Conservation (phyloP, 2,888 invertebrate species). For the Stictocephala bisonia region DNA sequence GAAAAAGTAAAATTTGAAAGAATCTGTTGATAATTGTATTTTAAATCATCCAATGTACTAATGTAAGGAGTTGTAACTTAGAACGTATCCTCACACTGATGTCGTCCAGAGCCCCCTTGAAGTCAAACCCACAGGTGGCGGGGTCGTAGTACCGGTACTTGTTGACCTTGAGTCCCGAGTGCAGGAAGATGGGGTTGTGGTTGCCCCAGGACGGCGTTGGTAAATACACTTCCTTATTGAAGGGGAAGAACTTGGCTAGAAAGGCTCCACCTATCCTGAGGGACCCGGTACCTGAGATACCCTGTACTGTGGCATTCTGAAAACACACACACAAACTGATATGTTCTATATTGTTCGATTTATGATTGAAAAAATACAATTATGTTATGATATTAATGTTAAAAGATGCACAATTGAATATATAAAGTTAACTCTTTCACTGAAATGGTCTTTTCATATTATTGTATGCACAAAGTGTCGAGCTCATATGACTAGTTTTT, state of each 20-base stretch:
- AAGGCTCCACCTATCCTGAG: conserved; percentile 93
- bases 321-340: neutral
- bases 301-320: conserved; percentile 77
- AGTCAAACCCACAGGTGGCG: conserved; percentile 93
- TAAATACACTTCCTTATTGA: conserved; percentile 85
- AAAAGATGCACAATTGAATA: too few species aligned
- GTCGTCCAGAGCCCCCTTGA: conserved; percentile 89
- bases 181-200: conserved; percentile 94
- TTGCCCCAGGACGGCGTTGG: conserved; percentile 99
- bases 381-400: too few species aligned
- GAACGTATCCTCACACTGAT: conserved; percentile 76
- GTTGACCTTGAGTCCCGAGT: conserved; percentile 85
- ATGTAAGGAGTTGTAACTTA: too few species aligned
- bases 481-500: too few species aligned
- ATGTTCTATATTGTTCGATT: neutral
- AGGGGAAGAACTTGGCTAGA: conserved; percentile 81
- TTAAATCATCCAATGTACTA: too few species aligned
- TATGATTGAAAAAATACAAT: too few species aligned
- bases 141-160: conserved; percentile 95
- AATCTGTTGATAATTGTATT: too few species aligned
- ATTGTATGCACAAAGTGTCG: too few species aligned
- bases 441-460: too few species aligned
- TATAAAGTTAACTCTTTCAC: neutral
- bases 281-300: conserved; percentile 98
- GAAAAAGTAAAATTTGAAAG: too few species aligned